Percentiles rank a stretch among this genome's conserved stretches.
Evolutionary conservation across 1,140 invertebrate species (phyloP).

Genomic region (Rhagoletis pomonella): DNA sequence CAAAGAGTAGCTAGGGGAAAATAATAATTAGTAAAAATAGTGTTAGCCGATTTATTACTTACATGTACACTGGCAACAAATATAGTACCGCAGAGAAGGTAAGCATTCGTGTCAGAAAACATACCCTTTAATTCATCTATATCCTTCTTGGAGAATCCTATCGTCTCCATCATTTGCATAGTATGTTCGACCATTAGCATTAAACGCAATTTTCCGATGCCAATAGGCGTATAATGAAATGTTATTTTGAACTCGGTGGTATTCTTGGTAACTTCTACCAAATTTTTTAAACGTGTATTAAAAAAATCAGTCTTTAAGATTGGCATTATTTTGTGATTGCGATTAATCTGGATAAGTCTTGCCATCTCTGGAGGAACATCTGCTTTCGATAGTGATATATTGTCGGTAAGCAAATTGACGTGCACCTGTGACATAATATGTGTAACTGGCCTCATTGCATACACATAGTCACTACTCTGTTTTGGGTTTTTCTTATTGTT

Average conservation of each 20-base stretch:
- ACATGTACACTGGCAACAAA: slow-evolving; percentile 95
- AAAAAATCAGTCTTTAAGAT: slow-evolving; percentile 89
- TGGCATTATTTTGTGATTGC: slow-evolving; percentile 85
- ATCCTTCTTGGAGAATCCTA: slow-evolving; percentile 95
- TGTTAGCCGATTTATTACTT: slow-evolving; percentile 74
- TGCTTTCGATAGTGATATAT: slow-evolving; percentile 76
- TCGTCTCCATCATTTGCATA: slow-evolving; percentile 81
- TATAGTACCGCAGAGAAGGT: slow-evolving; percentile 93
- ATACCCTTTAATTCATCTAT: slow-evolving; percentile 97
- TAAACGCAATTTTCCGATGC: slow-evolving; percentile 83
- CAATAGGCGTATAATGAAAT: slow-evolving; percentile 79
- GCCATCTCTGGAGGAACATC: slow-evolving; percentile 80
- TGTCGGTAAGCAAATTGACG: slow-evolving; percentile 80
- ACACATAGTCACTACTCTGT: not conserved
- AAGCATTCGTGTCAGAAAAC: slow-evolving; percentile 96
- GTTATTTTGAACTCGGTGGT: slow-evolving; percentile 77
- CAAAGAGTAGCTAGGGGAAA: slow-evolving; percentile 88
- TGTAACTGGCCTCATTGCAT: slow-evolving; percentile 70
- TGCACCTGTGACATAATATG: slow-evolving; percentile 79
- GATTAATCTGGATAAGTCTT: slow-evolving; percentile 76
- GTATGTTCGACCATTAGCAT: slow-evolving; percentile 88
- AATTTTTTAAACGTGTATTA: slow-evolving; percentile 84
- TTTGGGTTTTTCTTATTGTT: not conserved
- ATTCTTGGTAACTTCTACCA: slow-evolving; percentile 79
- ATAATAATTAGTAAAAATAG: not conserved